A percentile compares a stretch with the other conserved stretches of the same genome.
phyloP scores from a whole-genome alignment of 1,140 invertebrate species.

The Gyrodactylus salaris region DNA sequence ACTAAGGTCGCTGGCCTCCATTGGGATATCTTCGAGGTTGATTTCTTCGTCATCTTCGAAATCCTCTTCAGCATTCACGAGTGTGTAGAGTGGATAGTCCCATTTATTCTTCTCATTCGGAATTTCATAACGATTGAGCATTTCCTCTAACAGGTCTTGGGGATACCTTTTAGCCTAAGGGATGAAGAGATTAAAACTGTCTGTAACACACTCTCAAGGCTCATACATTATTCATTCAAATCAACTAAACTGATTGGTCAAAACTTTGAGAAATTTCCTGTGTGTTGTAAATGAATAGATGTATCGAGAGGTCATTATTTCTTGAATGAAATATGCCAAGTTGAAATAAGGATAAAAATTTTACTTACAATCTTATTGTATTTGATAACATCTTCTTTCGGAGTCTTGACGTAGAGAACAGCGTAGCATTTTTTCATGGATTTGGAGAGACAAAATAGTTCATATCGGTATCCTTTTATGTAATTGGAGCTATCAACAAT shows the following conservation, averaged over 20 bases:
- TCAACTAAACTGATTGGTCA: too few relatives aligned
- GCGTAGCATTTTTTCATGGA: background rate
- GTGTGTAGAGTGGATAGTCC: background rate
- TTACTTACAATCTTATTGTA: too few relatives aligned
- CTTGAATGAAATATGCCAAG: too few relatives aligned
- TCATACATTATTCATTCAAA: too few relatives aligned
- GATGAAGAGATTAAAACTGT: too few relatives aligned
- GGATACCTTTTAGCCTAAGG: background rate
- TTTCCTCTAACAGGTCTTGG: background rate
- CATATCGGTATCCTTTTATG: slow-evolving; percentile 1
- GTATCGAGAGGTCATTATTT: too few relatives aligned
- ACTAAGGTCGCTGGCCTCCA: background rate
- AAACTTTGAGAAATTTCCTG: too few relatives aligned
- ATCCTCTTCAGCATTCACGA: background rate
- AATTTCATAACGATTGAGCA: slow-evolving; percentile 1
- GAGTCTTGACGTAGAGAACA: background rate
- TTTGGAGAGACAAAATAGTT: background rate
- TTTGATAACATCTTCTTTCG: background rate
- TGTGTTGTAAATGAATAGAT: too few relatives aligned
- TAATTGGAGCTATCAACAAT: background rate
- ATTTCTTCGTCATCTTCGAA: background rate
- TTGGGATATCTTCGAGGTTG: background rate
- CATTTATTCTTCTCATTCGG: background rate
- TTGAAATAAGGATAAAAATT: too few relatives aligned
- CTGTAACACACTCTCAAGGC: too few relatives aligned